Base-by-base conservation (phyloP, 2,113 vertebrate species). In the Periophthalmus modestus region DNA sequence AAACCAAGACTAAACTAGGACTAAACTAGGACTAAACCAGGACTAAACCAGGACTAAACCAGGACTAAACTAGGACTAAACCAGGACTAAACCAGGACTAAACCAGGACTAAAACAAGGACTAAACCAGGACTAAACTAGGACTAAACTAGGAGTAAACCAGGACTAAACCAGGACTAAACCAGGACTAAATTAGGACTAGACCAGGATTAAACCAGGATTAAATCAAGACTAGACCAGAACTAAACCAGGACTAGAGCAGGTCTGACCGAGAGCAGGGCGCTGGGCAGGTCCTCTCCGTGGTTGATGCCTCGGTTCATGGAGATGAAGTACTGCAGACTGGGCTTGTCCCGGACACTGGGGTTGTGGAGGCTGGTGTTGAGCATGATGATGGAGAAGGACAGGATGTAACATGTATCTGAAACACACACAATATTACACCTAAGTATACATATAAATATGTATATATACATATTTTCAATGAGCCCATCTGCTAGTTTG, bases 381-480 rank as follows among this genome's bases (percentile, higher is more conserved):
- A 99, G 93, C 96, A 99, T 98, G 91, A 99, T 98, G 90, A 98
- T 80, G 43, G 97, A 94, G 58, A 99, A 99, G 57, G 96, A 97
- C 59, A 99, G 94, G 84, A 99, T 92, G 46, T 99, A 99, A 89
- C 97, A 99, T 65, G 96, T 96, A 88, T 99, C 97, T 99, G 93
- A 79, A 58, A 70, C 28, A 67, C 18, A 76, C 16, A 55, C 13
- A 46, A 43, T 21, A 7, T 12, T 13, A 66, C 33, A 61, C 5
- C 11, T 4, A 11, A n/a, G n/a, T n/a, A n/a, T n/a, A n/a, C n/a
- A n/a, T n/a, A n/a, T n/a, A n/a, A n/a, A n/a, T n/a, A n/a, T n/a
- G n/a, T n/a, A n/a, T n/a, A n/a, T n/a, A n/a, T n/a, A n/a, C n/a
- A n/a, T n/a, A n/a, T n/a, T n/a, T n/a, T n/a, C n/a, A n/a, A n/a